Evolutionary conservation across 2,888 invertebrate genomes (phyloP), one percentile per base, ranked within the genome.

Genomic region (Pyrrhia umbra): DNA sequence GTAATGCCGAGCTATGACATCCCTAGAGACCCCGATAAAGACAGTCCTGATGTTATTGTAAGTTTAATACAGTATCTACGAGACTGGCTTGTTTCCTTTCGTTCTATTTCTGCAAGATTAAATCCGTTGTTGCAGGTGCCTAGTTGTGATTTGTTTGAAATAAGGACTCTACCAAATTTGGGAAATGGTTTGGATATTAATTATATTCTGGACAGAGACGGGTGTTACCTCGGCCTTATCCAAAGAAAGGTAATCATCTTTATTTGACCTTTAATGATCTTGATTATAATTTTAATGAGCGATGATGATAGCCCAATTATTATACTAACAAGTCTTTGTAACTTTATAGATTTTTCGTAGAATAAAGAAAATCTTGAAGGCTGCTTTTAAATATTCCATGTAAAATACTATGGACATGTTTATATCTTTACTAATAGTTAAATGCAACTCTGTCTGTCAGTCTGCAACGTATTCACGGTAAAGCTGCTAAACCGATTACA

Each of bases 61-160:
- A 89, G 92, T 86, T 54, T 5, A 27, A 30, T 27, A 27, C 18
- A 30, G 10, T 27, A 13, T 23, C 23, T 23, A 23, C 23, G 23
- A n/a, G 34, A n/a, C 34, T 27, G 9, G 1, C 6, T 27, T 2
- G 27, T 30, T 30, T n/a, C n/a, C n/a, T 10, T 30, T 30, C 1
- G 6, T 20, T 42, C 15, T 3, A 10, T 34, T 23, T 34, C 15
- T 5, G 3, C 2, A 13, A 39, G 13, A 39, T 1, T 3, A 37
- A 2, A 20, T 43, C 4, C n/a, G 18, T 23, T 60, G 4, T 68
- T 87, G 15, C 84, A 97, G 96, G 96, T 97, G 27, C 97, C 97
- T 39, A 94, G 96, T 60, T 96, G 96, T 75, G 97, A 97, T 87
- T 84, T 97, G 67, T 98, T 97, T 83, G 96, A 97, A 87, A 89